These are phyloP conservation scores for Cyprichromis sp. DNA, from an alignment of 2,113 vertebrate species.

Conservation along the genomic window DNA sequence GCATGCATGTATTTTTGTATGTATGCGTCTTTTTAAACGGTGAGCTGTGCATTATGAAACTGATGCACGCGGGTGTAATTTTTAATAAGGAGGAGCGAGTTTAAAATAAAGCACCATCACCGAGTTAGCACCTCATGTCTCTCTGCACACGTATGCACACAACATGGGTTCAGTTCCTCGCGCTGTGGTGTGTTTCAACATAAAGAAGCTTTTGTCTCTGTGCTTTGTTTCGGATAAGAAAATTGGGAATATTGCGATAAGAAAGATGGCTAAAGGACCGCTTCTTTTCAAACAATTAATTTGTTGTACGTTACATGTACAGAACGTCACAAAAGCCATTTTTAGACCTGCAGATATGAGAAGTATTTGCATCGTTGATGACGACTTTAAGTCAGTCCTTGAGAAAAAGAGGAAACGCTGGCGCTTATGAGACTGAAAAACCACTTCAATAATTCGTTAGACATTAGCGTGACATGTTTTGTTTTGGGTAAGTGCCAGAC, in stretches of 20 bases:
- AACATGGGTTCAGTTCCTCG: neutral
- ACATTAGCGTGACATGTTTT: slow-evolving; percentile 21
- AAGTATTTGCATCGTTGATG: neutral
- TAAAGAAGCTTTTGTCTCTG: neutral
- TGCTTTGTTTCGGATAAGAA: neutral
- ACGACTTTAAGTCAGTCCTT: neutral
- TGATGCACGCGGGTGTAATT: neutral
- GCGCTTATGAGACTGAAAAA: neutral
- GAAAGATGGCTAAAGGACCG: neutral
- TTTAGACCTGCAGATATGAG: neutral
- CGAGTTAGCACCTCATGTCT: neutral
- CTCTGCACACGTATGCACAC: neutral
- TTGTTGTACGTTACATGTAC: neutral
- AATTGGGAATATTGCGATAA: neutral
- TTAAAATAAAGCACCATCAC: neutral
- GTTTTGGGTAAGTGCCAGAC: slow-evolving; percentile 32
- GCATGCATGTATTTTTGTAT: neutral
- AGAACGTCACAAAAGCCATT: neutral
- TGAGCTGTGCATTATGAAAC: neutral
- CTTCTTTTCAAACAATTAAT: neutral
- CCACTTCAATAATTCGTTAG: slow-evolving; percentile 22
- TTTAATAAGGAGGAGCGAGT: neutral
- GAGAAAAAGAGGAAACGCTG: neutral
- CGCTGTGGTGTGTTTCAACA: neutral
- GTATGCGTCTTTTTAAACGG: neutral